Evolutionary conservation across 2,113 vertebrate genomes (phyloP).

Genomic region (Phoenicopterus ruber): DNA sequence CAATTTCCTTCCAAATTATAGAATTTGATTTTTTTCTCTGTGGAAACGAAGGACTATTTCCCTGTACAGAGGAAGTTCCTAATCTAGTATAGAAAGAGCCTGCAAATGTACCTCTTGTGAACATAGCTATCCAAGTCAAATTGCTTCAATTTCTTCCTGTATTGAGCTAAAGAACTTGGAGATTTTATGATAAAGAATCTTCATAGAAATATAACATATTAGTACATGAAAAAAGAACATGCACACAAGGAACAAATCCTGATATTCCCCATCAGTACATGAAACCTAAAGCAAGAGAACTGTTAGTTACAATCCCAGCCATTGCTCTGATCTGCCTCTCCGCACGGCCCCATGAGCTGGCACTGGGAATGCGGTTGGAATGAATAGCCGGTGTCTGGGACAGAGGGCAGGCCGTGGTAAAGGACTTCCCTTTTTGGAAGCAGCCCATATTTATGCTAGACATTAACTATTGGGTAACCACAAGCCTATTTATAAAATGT

Average conservation of each 20-base stretch:
- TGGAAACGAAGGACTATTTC: background rate
- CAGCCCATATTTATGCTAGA: background rate
- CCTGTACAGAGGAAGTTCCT: background rate
- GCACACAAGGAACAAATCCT: background rate
- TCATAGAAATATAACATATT: background rate
- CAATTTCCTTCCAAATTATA: background rate
- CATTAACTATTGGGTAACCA: background rate
- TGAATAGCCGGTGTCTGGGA: background rate
- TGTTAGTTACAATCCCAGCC: background rate
- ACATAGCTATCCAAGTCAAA: background rate
- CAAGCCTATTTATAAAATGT: background rate
- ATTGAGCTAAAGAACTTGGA: background rate
- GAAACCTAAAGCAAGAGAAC: background rate
- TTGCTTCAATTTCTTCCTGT: background rate
- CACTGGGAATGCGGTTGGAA: background rate
- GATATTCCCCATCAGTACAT: background rate
- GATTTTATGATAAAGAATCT: background rate
- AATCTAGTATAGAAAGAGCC: background rate
- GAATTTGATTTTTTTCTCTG: background rate
- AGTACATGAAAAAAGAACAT: background rate
- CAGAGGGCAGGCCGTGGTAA: background rate
- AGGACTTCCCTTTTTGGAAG: background rate
- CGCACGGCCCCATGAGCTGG: background rate
- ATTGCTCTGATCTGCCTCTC: background rate
- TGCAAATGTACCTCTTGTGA: background rate